Evolutionary conservation across 2,888 invertebrate species (phyloP).

Genomic region (Drosophila tanythrix): DNA sequence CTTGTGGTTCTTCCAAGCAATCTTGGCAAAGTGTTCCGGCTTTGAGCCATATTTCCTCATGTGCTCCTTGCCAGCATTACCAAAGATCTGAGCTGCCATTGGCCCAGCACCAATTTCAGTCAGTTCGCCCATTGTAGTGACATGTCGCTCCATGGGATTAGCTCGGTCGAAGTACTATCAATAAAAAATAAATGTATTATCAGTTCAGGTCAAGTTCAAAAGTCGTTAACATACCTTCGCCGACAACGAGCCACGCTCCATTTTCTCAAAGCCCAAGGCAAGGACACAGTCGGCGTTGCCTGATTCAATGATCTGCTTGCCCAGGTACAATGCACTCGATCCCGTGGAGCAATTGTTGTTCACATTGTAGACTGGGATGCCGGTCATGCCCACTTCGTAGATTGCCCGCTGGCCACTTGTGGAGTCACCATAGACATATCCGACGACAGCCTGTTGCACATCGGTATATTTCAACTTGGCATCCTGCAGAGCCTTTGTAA

Average conservation of each 20-base stretch:
- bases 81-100: slow-evolving; percentile 97
- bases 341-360: slow-evolving; percentile 99
- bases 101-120: slow-evolving; percentile 93
- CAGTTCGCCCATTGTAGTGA: slow-evolving; percentile 93
- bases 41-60: slow-evolving; percentile 93
- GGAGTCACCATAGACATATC: slow-evolving; percentile 98
- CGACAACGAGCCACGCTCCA: slow-evolving; percentile 95
- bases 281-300: slow-evolving; percentile 95
- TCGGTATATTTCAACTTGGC: slow-evolving; percentile 90
- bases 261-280: slow-evolving; percentile 99
- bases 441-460: slow-evolving; percentile 95
- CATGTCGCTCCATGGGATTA: slow-evolving; percentile 95
- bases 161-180: slow-evolving; percentile 91
- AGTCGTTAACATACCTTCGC: slow-evolving; percentile 86
- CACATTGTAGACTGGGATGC: slow-evolving; percentile 98
- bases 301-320: slow-evolving; percentile 95
- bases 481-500: slow-evolving; percentile 93
- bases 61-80: slow-evolving; percentile 97
- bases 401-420: slow-evolving; percentile 96
- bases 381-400: slow-evolving; percentile 97
- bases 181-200: not conserved
- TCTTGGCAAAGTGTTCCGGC: slow-evolving; percentile 97
- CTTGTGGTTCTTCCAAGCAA: slow-evolving; percentile 98
- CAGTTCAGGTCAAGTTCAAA: not conserved
- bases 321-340: slow-evolving; percentile 95